Conservation (phyloP, 2,888 invertebrate genomes). For the Diadegma fenestrale region DNA sequence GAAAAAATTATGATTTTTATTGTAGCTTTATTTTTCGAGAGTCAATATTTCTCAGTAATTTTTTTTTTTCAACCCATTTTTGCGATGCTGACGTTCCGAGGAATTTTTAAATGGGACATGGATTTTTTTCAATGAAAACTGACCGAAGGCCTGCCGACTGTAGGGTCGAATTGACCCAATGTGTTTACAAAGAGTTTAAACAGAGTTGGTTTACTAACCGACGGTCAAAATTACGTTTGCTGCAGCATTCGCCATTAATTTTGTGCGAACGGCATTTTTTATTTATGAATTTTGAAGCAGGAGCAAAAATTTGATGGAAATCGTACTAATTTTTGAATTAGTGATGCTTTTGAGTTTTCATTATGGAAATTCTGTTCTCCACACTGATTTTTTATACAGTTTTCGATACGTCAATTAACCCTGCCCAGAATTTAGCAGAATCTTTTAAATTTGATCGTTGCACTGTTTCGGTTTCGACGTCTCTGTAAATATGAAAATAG, state of each 20-base stretch:
- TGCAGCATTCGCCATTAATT: not conserved
- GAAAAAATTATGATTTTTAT: not conserved
- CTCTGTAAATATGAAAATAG: conserved; percentile 19
- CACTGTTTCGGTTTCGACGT: not conserved
- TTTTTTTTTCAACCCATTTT: no score
- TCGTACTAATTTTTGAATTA: not conserved
- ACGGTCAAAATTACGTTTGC: not conserved
- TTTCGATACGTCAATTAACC: not conserved
- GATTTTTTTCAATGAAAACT: no score
- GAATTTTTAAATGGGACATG: no score
- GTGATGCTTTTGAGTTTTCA: not conserved
- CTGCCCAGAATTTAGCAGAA: not conserved
- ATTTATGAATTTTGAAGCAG: not conserved
- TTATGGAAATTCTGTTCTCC: not conserved
- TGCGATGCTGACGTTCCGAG: no score
- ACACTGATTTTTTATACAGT: not conserved
- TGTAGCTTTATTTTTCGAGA: no score
- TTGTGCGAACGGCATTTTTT: not conserved
- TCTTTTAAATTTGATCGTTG: not conserved
- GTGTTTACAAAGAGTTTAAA: no score
- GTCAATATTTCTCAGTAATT: no score
- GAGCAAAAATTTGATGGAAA: not conserved
- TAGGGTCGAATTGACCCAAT: no score
- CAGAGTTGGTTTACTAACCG: no score
- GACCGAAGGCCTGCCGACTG: no score